phyloP scores from a whole-genome alignment of 1,140 invertebrate species.

The Frieseomelitta varia region DNA sequence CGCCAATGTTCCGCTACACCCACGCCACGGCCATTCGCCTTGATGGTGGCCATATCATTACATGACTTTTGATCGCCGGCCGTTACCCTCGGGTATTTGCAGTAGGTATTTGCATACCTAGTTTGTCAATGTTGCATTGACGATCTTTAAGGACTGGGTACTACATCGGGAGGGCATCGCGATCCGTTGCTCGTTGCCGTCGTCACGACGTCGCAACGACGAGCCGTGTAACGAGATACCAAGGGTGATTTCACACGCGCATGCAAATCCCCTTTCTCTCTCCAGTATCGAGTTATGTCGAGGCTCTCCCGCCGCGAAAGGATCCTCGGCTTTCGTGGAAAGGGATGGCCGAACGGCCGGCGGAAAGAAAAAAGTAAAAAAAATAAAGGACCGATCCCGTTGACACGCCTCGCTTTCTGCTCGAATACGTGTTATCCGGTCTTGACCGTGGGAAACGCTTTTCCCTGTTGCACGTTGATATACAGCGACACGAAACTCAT shows the following conservation, averaged over 20 bases:
- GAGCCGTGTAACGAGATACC: conserved; percentile 63
- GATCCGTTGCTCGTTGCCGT: conserved; percentile 10
- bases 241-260: conserved; percentile 57
- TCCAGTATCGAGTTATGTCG: conserved; percentile 55
- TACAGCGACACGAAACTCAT: too few relatives aligned
- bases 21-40: conserved; percentile 72
- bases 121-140: conserved; percentile 74
- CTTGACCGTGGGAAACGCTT: conserved; percentile 65
- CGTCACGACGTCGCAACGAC: not conserved
- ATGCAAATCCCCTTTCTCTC: conserved; percentile 53
- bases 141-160: conserved; percentile 41
- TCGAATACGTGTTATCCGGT: conserved; percentile 38
- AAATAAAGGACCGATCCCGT: conserved; percentile 12
- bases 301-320: conserved; percentile 29
- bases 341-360: not conserved
- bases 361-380: not conserved
- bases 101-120: conserved; percentile 69
- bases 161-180: not conserved
- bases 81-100: conserved; percentile 73
- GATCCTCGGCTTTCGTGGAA: conserved; percentile 26
- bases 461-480: conserved; percentile 21
- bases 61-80: conserved; percentile 78
- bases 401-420: conserved; percentile 46
- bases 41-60: conserved; percentile 77
- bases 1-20: conserved; percentile 65